phyloP scores from a whole-genome alignment of 1,140 invertebrate species.

The Anastrepha obliqua region DNA sequence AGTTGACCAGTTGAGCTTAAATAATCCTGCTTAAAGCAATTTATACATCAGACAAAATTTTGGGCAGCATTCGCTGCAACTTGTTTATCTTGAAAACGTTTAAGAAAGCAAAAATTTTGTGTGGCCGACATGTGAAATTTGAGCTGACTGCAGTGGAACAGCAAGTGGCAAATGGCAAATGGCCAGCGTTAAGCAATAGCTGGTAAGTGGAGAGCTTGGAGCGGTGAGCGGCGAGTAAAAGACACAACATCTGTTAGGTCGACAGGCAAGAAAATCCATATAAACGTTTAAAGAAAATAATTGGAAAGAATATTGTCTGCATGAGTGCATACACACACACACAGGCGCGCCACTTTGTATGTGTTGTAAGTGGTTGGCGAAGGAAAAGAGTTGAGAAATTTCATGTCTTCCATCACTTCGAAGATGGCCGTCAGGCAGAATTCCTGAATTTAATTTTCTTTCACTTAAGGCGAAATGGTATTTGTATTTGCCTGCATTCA shows the following conservation, averaged over 20 bases:
- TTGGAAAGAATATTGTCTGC: background rate
- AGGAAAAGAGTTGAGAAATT: slow-evolving; percentile 15
- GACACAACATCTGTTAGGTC: slow-evolving; percentile 30
- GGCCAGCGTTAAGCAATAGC: background rate
- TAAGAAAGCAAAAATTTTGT: slow-evolving; percentile 39
- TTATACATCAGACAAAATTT: slow-evolving; percentile 33
- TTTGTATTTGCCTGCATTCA: background rate
- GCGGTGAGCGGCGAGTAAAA: background rate
- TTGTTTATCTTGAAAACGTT: slow-evolving; percentile 45
- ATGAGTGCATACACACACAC: background rate
- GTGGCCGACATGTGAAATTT: slow-evolving; percentile 42
- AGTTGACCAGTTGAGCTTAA: slow-evolving; percentile 41
- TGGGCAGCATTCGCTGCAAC: slow-evolving; percentile 29
- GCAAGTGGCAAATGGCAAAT: slow-evolving; percentile 26
- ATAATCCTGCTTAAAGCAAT: slow-evolving; percentile 49
- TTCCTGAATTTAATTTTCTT: slow-evolving; percentile 49
- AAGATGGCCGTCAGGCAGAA: slow-evolving; percentile 3
- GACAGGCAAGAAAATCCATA: background rate
- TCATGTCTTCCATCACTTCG: slow-evolving; percentile 28
- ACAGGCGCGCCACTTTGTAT: background rate
- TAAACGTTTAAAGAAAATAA: slow-evolving; percentile 39
- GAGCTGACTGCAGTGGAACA: slow-evolving; percentile 15
- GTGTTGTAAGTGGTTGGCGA: background rate
- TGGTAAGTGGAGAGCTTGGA: background rate
- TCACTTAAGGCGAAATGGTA: slow-evolving; percentile 1